A percentile compares a stretch with the other conserved stretches of the same genome.
phyloP scores from a whole-genome alignment of 35 echinoderm and acorn worm species.

The Apostichopus japonicus region DNA sequence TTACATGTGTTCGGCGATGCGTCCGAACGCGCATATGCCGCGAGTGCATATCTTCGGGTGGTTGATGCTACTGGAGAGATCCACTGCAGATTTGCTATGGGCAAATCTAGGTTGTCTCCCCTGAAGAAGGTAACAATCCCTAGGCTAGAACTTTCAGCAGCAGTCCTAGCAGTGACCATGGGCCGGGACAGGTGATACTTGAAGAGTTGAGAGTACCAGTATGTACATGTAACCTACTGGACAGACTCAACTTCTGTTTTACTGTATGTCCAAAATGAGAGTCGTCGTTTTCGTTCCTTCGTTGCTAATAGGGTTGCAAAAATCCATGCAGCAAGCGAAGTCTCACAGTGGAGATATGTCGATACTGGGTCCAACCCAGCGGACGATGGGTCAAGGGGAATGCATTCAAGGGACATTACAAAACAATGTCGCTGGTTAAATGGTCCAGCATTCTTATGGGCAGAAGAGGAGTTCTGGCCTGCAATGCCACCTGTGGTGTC shows the following conservation, averaged over 20 bases:
- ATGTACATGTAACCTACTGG: constrained; percentile 10
- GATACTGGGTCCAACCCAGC: constrained; percentile 30
- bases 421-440: background rate
- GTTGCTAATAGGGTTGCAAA: constrained; percentile 50
- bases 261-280: constrained; percentile 42
- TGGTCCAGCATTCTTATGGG: constrained; percentile 14
- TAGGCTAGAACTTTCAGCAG: constrained; percentile 58
- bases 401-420: background rate
- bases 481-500: background rate
- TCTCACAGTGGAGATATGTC: constrained; percentile 31
- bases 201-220: constrained; percentile 50
- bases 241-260: constrained; percentile 60
- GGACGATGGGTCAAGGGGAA: constrained; percentile 44
- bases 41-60: constrained; percentile 10
- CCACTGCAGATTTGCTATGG: constrained; percentile 62
- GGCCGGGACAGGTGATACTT: background rate
- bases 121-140: constrained; percentile 61
- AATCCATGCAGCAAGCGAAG: constrained; percentile 5
- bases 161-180: constrained; percentile 18
- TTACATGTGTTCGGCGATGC: constrained; percentile 40
- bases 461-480: constrained; percentile 45
- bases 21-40: constrained; percentile 6
- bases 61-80: background rate
- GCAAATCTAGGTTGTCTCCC: constrained; percentile 55
- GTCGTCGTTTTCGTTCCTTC: constrained; percentile 45